These are phyloP conservation scores for Etheostoma spectabile DNA, from an alignment of 2,113 vertebrate genomes.

Conservation along the genomic window DNA sequence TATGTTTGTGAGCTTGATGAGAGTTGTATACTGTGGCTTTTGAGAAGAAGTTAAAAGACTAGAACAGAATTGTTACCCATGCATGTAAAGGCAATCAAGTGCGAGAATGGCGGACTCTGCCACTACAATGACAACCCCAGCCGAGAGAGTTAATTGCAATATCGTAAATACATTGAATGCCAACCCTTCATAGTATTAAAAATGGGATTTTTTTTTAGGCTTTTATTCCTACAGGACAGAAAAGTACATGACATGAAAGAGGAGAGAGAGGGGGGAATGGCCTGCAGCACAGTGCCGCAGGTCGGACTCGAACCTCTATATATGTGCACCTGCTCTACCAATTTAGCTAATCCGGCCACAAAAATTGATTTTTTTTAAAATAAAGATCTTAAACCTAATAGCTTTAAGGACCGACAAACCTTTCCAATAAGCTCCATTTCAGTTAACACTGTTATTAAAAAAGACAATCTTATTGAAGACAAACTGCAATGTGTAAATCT, in stretches of 20 bases:
- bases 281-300: too few species aligned
- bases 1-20: neutral
- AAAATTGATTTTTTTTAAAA: neutral
- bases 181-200: neutral
- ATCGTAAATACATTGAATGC: neutral
- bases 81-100: neutral
- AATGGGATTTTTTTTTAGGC: neutral
- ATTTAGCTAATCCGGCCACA: neutral
- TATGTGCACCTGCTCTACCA: too few species aligned
- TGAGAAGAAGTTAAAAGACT: neutral
- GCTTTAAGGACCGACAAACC: neutral
- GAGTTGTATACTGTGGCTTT: neutral
- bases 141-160: neutral
- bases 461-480: constrained; percentile 5
- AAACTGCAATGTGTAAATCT: neutral
- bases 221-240: too few species aligned
- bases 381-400: neutral
- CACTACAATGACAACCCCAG: neutral
- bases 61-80: neutral
- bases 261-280: too few species aligned
- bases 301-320: too few species aligned
- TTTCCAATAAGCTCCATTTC: neutral
- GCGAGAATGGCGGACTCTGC: neutral
- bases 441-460: neutral
- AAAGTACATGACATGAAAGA: too few species aligned